phyloP scores from a whole-genome alignment of 37 sponge, comb jelly and placozoan genomes.

The Cladorhizidae sp. region DNA sequence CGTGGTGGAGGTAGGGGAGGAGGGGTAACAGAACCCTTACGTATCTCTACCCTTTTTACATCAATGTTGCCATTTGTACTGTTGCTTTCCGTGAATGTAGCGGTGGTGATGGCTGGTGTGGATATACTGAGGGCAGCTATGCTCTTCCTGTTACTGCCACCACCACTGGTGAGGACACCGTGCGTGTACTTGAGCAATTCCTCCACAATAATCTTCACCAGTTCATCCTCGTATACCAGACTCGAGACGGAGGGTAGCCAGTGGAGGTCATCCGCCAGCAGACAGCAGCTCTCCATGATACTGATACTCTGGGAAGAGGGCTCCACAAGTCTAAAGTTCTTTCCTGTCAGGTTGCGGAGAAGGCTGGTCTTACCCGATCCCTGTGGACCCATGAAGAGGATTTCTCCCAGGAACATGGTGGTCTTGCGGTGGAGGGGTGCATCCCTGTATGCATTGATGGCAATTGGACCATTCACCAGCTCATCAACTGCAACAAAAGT shows the following conservation, averaged over 20 bases:
- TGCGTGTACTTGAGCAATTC: constrained; percentile 52
- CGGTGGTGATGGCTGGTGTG: neutral
- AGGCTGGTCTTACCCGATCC: constrained; percentile 88
- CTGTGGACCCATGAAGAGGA: constrained; percentile 61
- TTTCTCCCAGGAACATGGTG: constrained; percentile 40
- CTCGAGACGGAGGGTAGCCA: constrained; percentile 33
- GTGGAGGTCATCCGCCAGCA: constrained; percentile 11
- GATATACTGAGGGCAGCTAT: neutral
- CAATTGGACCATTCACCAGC: constrained; percentile 34
- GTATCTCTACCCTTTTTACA: neutral
- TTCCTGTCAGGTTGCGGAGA: constrained; percentile 40
- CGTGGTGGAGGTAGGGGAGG: constrained; percentile 41
- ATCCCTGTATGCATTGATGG: constrained; percentile 49
- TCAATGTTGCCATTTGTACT: neutral
- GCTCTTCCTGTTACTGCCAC: neutral
- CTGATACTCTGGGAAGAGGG: constrained; percentile 15
- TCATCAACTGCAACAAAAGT: constrained; percentile 44
- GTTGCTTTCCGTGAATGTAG: neutral
- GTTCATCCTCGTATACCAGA: constrained; percentile 57
- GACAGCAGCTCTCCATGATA: constrained; percentile 6
- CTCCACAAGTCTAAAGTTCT: constrained; percentile 57
- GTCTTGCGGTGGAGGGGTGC: constrained; percentile 50
- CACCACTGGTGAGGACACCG: neutral
- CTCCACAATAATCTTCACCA: constrained; percentile 51
- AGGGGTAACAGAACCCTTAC: neutral